Evolutionary conservation across 2,888 invertebrate species (phyloP), one percentile per base, ranked within the genome.

Genomic region (Plusia festucae): DNA sequence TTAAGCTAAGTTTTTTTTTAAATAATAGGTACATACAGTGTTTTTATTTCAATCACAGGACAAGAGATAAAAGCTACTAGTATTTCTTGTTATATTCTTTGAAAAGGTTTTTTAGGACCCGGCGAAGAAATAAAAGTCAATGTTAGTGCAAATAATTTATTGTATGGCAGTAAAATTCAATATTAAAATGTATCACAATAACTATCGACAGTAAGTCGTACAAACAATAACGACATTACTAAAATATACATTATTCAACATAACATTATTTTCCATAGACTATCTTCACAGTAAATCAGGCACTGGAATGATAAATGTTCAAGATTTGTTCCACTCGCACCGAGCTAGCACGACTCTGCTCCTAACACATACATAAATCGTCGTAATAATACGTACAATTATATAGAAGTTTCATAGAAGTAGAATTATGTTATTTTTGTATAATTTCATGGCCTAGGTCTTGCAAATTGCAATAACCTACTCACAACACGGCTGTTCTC

Each of bases 131-230:
- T 3, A 15, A 40, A 40, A 40, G n/a, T 40, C 40, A 4, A n/a
- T n/a, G 7, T n/a, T 55, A 18, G 75, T 81, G 79, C 75, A 80
- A 76, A 78, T 74, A 78, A 76, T 75, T 73, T 73, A 75, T 78
- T 66, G 46, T 53, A 82, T 77, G 80, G 78, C 84, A 82, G 78
- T 78, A 79, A 72, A 56, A 61, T 70, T 54, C 22, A 59, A 61
- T 60, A 56, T 27, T 53, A 54, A 24, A 65, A 57, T 60, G n/a
- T 57, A 62, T 55, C 53, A 56, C 59, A 69, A 63, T 54, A 59
- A 16, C 20, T 20, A 27, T 51, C 46, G 27, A 61, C 54, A 40
- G 16, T 44, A 53, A 40, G 11, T 49, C 24, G 11, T 56, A 61
- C n/a, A 68, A 65, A 66, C 56, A 60, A 65, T 34, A 72, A 71